These are phyloP conservation scores for Crocuta crocuta DNA, from an alignment of 2,113 vertebrate species.

Conservation along the genomic window DNA sequence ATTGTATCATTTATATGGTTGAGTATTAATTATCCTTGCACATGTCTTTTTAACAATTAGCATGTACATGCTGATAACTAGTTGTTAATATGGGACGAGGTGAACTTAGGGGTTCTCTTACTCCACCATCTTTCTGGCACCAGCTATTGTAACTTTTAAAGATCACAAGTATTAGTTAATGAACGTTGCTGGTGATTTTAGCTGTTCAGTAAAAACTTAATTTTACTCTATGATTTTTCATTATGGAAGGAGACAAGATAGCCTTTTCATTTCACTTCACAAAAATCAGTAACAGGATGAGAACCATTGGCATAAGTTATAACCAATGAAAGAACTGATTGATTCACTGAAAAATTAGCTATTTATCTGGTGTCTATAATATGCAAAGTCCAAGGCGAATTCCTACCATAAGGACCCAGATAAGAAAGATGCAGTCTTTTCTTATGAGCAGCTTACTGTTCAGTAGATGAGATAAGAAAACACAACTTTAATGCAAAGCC, in stretches of 20 bases:
- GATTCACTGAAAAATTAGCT: neutral
- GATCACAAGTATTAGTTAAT: neutral
- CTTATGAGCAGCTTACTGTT: neutral
- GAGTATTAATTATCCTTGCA: too few species aligned
- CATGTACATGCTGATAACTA: neutral
- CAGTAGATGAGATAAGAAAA: neutral
- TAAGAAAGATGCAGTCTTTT: neutral
- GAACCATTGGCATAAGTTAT: neutral
- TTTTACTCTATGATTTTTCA: slow-evolving; percentile 42
- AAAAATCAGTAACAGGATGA: slow-evolving; percentile 23
- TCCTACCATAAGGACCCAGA: neutral
- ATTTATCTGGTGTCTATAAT: neutral
- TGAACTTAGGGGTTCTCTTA: neutral
- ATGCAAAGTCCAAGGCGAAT: neutral
- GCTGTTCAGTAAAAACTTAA: slow-evolving; percentile 7
- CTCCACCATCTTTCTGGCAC: neutral
- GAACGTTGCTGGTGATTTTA: slow-evolving; percentile 13
- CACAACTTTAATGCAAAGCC: neutral
- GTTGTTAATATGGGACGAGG: neutral
- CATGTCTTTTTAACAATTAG: too few species aligned
- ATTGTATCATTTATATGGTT: too few species aligned
- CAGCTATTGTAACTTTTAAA: neutral
- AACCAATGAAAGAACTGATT: neutral
- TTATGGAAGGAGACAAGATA: neutral
- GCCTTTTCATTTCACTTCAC: slow-evolving; percentile 17